Conservation (phyloP, 2,113 vertebrate species). For the Bubo blakistoni region DNA sequence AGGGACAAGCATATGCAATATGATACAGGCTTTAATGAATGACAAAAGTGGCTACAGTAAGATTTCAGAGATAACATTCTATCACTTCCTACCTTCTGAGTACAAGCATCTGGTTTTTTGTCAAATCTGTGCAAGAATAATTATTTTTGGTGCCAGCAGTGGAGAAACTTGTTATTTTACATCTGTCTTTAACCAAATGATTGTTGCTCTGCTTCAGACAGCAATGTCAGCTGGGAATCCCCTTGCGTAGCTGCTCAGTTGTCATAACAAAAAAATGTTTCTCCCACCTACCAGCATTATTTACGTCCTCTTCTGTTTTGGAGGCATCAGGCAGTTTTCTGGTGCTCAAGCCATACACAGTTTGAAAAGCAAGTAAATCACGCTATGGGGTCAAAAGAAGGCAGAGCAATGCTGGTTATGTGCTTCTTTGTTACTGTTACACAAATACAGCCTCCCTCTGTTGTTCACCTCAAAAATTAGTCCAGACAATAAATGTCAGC, state of each 20-base stretch:
- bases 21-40: neutral
- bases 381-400: neutral
- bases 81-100: neutral
- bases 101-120: neutral
- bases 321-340: neutral
- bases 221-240: neutral
- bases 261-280: neutral
- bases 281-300: neutral
- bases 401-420: neutral
- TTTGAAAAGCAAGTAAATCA: neutral
- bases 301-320: neutral
- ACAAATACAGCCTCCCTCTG: neutral
- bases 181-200: neutral
- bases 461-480: neutral
- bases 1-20: neutral
- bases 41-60: neutral
- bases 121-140: neutral
- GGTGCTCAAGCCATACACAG: neutral
- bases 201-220: neutral
- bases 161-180: neutral
- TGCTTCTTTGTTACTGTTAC: neutral
- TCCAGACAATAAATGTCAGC: neutral
- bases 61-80: neutral
- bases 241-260: neutral
- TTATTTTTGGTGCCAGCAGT: neutral